phyloP scores from a whole-genome alignment of 2,113 vertebrate genomes.

The Tylochromis polylepis region DNA sequence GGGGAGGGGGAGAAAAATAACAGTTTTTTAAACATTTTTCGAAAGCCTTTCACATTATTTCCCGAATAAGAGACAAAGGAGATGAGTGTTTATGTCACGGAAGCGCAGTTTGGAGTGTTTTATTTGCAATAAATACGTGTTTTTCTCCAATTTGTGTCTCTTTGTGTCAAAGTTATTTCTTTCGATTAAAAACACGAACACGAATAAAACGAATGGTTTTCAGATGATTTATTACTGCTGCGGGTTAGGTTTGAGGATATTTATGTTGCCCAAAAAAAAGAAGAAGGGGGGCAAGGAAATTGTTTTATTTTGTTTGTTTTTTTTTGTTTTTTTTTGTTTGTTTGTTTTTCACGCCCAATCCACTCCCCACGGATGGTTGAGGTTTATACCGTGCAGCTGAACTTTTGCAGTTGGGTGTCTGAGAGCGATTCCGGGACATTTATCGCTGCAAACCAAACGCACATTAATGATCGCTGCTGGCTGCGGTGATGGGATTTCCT shows the following conservation, averaged over 20 bases:
- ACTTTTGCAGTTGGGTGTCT: slow-evolving; percentile 6
- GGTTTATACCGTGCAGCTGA: not conserved
- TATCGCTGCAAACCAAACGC: not conserved
- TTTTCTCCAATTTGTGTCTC: slow-evolving; percentile 17
- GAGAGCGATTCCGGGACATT: not conserved
- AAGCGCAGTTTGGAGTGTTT: slow-evolving; percentile 1
- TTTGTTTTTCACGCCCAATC: not conserved
- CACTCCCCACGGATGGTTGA: not conserved
- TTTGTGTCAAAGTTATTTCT: slow-evolving; percentile 41
- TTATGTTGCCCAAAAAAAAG: not conserved
- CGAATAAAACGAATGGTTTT: not conserved
- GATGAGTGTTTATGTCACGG: not conserved
- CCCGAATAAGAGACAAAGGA: not conserved
- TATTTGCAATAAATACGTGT: slow-evolving; percentile 52
- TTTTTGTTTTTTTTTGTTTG: not conserved
- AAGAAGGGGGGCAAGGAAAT: not conserved
- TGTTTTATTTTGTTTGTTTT: not conserved
- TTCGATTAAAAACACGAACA: not conserved
- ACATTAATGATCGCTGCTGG: not conserved
- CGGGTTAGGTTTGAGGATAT: not conserved
- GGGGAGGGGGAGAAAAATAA: not conserved
- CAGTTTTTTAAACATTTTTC: not conserved
- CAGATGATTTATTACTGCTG: not conserved
- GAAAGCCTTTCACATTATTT: not conserved
- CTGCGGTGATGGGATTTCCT: not conserved